Conservation (phyloP, 2,888 invertebrate species). For the Bembecia ichneumoniformis region DNA sequence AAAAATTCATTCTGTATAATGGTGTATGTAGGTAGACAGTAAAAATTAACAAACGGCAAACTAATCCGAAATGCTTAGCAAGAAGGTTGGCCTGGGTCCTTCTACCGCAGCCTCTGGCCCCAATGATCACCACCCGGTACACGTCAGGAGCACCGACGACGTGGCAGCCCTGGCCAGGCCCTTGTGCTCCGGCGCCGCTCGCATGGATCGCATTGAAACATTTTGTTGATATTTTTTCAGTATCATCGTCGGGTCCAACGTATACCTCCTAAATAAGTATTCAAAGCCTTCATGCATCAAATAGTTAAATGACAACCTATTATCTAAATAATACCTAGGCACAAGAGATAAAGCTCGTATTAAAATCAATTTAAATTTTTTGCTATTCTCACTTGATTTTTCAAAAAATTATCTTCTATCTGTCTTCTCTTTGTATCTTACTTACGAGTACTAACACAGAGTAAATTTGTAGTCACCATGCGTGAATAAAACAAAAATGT, state of each 20-base stretch:
- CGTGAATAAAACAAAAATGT: too few species aligned
- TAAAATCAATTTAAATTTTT: too few species aligned
- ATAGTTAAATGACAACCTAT: not conserved
- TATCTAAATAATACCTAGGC: too few species aligned
- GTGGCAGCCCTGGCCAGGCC: slow-evolving; percentile 35
- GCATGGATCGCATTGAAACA: slow-evolving; percentile 52
- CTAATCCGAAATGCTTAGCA: slow-evolving; percentile 65
- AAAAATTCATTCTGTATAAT: too few species aligned
- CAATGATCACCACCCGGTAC: slow-evolving; percentile 73
- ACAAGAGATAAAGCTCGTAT: too few species aligned
- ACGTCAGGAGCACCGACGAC: slow-evolving; percentile 60
- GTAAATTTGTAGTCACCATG: too few species aligned
- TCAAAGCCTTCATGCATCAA: not conserved
- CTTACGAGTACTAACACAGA: too few species aligned
- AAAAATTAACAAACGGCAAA: slow-evolving; percentile 43
- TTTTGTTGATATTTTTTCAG: slow-evolving; percentile 29
- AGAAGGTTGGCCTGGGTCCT: slow-evolving; percentile 66
- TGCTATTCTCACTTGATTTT: too few species aligned
- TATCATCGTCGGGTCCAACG: slow-evolving; percentile 28
- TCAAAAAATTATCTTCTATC: too few species aligned
- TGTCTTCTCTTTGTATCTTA: too few species aligned
- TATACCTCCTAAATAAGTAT: slow-evolving; percentile 34
- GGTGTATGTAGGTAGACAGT: not conserved
- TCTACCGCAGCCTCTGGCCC: slow-evolving; percentile 73
- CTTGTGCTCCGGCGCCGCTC: slow-evolving; percentile 39